Conservation (phyloP, 2,797 vertebrate species). For the Bufotes viridis region DNA sequence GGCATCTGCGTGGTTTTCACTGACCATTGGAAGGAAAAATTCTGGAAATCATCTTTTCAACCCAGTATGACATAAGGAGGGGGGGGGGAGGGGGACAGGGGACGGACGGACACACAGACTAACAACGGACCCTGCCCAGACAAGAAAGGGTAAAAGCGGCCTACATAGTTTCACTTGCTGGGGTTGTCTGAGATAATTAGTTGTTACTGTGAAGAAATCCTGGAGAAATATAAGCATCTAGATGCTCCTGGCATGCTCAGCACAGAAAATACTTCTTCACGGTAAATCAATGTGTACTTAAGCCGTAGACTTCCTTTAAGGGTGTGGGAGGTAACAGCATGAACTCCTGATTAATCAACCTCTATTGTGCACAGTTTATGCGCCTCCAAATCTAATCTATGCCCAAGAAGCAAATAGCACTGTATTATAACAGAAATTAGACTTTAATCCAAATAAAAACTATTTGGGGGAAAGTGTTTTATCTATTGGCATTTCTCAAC, state of each 20-base stretch:
- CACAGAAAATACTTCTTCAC: neutral
- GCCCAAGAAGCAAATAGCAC: neutral
- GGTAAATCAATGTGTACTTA: slow-evolving; percentile 6
- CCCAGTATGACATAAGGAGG: no score
- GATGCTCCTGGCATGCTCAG: neutral
- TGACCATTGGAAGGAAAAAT: no score
- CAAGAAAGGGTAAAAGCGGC: no score
- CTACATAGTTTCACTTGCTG: no score
- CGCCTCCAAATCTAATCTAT: neutral
- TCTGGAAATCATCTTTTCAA: no score
- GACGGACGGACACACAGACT: no score
- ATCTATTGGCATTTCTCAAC: neutral
- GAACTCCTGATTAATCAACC: slow-evolving; percentile 1
- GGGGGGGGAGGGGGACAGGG: no score
- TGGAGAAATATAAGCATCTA: neutral
- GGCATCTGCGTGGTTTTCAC: no score
- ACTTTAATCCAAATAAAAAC: neutral
- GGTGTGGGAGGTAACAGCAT: slow-evolving; percentile 22
- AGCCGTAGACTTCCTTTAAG: neutral
- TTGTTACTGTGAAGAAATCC: neutral
- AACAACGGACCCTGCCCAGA: no score
- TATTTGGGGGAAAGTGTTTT: neutral
- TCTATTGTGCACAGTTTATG: neutral
- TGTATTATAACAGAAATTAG: neutral
- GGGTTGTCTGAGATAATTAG: no score